Base-by-base conservation (phyloP, 2,797 vertebrate species). In the Eulemur albifrons region DNA sequence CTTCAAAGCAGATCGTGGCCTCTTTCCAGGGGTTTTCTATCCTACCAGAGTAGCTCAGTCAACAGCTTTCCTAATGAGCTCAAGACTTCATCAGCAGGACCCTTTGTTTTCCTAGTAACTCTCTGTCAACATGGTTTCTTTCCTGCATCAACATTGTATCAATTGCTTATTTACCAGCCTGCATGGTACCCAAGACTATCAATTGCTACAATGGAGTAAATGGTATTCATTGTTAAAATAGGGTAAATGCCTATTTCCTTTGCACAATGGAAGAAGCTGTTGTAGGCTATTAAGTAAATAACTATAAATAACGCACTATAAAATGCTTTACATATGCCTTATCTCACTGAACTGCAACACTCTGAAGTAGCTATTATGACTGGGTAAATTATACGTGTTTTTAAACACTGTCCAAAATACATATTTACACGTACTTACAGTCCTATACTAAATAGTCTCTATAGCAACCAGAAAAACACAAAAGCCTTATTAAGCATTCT, bases 381-480 rank as follows among this genome's bases (percentile, higher is more conserved):
- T 96, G 97, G 87, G 95, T 97, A 98, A 98, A 98, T 93, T 96
- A 97, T 97, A 82, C 57, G 30, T 98, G 97, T 97, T 98, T 98
- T 98, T 97, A 97, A 98, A 95, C 95, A 96, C 97, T 98, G 98
- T 98, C 97, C 97, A 98, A 98, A 97, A 98, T 97, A 94, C 81
- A 95, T 98, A 97, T 98, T 98, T 98, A 92, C 96, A 97, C 79
- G 23, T 98, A 96, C 93, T 98, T 98, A 98, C 96, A 98, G 90
- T 94, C 93, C 92, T 98, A 97, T 48, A 95, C 98, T 98, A 95
- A 98, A 90, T 59, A 92, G 92, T 98, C 83, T 97, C 97, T 88
- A 85, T 98, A 97, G 96, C 88, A 98, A 91, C 96, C 52, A 54
- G 95, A 87, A 96, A 89, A 90, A 95, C 84, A 97, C 97, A 95